Conservation (phyloP, 2,888 invertebrate species). For the Dasypogon diadema region DNA sequence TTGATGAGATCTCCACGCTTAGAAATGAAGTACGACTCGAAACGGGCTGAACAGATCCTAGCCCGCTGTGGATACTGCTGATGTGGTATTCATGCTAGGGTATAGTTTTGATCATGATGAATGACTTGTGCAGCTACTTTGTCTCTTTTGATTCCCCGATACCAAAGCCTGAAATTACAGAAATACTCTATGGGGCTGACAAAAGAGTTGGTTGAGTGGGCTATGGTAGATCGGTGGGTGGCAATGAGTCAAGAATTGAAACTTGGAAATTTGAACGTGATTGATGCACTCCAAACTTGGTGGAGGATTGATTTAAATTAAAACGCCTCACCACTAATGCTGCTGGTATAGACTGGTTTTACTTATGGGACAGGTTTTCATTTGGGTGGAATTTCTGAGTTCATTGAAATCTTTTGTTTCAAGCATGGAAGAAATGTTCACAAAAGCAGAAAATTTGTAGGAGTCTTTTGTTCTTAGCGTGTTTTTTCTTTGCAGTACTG, state of each 20-base stretch:
- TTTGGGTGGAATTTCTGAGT: no score
- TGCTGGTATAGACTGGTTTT: no score
- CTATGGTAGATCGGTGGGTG: slow-evolving; percentile 8
- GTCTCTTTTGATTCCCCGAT: slow-evolving; percentile 1
- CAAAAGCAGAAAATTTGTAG: no score
- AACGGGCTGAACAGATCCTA: no score
- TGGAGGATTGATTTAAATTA: no score
- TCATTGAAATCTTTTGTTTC: no score
- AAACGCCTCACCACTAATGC: no score
- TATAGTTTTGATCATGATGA: slow-evolving; percentile 5
- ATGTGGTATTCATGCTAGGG: no score
- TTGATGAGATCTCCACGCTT: slow-evolving; percentile 16
- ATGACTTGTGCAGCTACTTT: slow-evolving; percentile 10
- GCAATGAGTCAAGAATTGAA: slow-evolving; percentile 24
- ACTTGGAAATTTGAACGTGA: background rate
- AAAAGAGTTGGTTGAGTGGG: slow-evolving; percentile 1
- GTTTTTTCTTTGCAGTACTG: no score
- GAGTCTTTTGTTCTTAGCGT: no score
- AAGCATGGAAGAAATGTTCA: no score
- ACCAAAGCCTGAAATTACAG: background rate
- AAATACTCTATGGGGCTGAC: background rate
- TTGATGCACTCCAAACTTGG: slow-evolving; percentile 13
- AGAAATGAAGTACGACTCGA: background rate
- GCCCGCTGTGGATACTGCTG: background rate
- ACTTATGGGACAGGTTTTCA: no score